Base-by-base conservation (phyloP, 2,797 vertebrate species). In the Myotis pilosus region DNA sequence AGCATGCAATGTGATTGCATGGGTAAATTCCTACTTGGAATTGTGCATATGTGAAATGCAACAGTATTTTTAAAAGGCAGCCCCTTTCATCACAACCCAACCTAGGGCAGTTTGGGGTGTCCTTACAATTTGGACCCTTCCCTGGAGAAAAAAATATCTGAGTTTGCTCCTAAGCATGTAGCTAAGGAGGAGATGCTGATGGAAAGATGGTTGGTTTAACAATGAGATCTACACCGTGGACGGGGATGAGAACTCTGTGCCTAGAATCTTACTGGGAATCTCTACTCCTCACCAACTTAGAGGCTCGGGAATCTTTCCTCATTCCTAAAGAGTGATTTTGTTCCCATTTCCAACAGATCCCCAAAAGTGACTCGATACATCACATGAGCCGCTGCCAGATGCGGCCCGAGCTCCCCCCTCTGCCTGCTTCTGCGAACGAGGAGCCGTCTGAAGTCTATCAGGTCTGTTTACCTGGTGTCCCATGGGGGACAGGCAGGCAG, bases 391-490 rank as follows among this genome's bases (percentile, higher is more conserved):
- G 97, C 51, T 96, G 55, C n/a, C 97, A 96, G 83, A 68, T 0
- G 51, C 92, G 95, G 25, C 97, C 92, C 0, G 96, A 98, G 53
- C 97, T 98, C 11, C 98, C 98, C 0, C 96, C 97, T 81, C 95
- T 97, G 7, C 98, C 98, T 15, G 7, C 64, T 83, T 84, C 97
- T 74, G 84, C 91, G 33, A 49, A 96, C 12, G 94, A 60, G 94
- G 95, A 97, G 33, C 95, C 99, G 1, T 98, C 98, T 74, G 98
- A 98, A 33, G 49, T 98, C 22, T 98, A 98, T 95, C 94, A 98
- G 98, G 99, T 99, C 95, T 36, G 98, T 94, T 86, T 25, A 25
- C 19, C 15, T 28, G 55, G 25, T 30, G 44, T 15, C 69, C 28
- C 3, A 28, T 8, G 4, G 25, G 6, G 33, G 62, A 6, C 16